A percentile compares a stretch with the other conserved stretches of the same genome.
phyloP scores from a whole-genome alignment of 2,888 invertebrate species.

The Plusia festucae region DNA sequence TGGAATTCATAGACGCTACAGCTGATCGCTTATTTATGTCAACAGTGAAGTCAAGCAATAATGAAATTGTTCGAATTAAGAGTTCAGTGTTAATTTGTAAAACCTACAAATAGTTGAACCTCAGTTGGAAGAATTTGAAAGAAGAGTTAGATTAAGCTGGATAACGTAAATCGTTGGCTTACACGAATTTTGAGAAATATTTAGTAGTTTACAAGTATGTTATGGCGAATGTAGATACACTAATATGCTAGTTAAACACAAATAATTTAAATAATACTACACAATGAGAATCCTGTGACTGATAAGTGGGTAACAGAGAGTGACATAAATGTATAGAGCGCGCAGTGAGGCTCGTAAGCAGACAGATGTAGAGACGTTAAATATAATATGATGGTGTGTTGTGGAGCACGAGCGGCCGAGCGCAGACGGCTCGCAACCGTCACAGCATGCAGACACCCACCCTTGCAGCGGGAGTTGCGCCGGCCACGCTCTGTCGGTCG shows the following conservation, averaged over 20 bases:
- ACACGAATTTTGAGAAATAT: neutral
- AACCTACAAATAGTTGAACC: neutral
- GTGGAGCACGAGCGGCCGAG: conserved; percentile 48
- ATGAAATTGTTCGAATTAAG: conserved; percentile 26
- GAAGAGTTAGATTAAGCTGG: neutral
- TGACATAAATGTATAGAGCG: conserved; percentile 21
- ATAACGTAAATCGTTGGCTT: neutral
- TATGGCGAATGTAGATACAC: neutral
- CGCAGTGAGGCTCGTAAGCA: conserved; percentile 22
- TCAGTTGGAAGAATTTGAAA: no score
- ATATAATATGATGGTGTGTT: conserved; percentile 64
- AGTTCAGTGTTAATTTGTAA: conserved; percentile 2
- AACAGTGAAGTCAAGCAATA: conserved; percentile 58
- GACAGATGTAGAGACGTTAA: conserved; percentile 39
- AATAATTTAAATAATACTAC: conserved; percentile 1
- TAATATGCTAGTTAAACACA: neutral
- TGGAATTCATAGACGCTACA: conserved; percentile 60
- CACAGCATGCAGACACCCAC: conserved; percentile 78
- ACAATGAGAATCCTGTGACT: conserved; percentile 9
- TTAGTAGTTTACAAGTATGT: neutral
- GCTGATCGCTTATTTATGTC: conserved; percentile 69
- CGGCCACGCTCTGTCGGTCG: conserved; percentile 88
- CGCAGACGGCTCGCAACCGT: conserved; percentile 72
- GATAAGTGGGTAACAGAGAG: neutral
- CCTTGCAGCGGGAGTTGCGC: conserved; percentile 88